Percentiles rank a stretch among this genome's conserved stretches.
Evolutionary conservation across 2,113 vertebrate species (phyloP).

Genomic region (Amazona guildingii): DNA sequence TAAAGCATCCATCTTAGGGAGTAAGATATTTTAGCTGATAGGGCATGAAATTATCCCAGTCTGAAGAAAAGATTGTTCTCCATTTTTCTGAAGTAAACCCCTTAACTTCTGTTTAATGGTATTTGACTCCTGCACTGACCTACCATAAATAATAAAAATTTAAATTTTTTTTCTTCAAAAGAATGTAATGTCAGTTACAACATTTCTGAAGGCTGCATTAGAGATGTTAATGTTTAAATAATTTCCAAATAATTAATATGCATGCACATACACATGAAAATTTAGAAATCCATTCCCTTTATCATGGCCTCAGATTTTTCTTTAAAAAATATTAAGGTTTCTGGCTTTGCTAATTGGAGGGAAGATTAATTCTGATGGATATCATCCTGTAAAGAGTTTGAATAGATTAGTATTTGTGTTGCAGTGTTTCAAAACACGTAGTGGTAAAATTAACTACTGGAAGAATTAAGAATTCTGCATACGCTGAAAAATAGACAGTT

Average conservation of each 20-base stretch:
- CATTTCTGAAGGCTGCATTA: not conserved
- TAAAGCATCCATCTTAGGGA: not conserved
- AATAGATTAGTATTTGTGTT: not conserved
- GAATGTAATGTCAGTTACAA: not conserved
- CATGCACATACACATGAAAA: accelerated
- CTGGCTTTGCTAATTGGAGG: not conserved
- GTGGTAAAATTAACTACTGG: not conserved
- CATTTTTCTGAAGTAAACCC: not conserved
- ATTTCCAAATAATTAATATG: not conserved
- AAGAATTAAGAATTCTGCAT: not conserved
- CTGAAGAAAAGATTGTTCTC: not conserved
- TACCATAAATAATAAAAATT: not conserved
- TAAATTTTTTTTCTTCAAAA: not conserved
- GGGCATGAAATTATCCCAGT: not conserved
- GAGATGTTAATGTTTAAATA: not conserved
- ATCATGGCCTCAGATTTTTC: not conserved
- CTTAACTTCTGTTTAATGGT: not conserved
- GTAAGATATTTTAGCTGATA: not conserved
- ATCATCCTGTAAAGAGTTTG: not conserved
- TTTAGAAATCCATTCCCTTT: not conserved
- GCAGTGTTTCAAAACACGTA: not conserved
- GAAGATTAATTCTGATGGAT: not conserved
- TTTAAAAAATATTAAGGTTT: not conserved
- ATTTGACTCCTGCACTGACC: not conserved
- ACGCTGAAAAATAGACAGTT: not conserved